Percentiles rank a stretch among this genome's conserved stretches.
Conservation (phyloP, 2,888 invertebrate species). For the Mimas tiliae region DNA sequence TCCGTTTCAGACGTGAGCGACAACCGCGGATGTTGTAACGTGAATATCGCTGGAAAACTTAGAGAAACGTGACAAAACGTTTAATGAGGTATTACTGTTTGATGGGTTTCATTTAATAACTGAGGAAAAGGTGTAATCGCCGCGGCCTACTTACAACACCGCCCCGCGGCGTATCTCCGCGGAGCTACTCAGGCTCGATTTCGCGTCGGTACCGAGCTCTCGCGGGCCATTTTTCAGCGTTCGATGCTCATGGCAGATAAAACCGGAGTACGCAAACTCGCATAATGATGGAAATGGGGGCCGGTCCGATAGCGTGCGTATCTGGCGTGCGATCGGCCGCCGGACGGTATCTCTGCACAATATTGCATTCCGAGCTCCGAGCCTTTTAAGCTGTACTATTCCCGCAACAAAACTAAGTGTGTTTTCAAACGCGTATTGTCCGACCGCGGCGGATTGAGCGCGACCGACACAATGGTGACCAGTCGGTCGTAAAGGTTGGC, state of each 20-base stretch:
- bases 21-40: slow-evolving; percentile 74
- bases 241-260: slow-evolving; percentile 54
- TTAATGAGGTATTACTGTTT: slow-evolving; percentile 38
- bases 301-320: slow-evolving; percentile 46
- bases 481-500: slow-evolving; percentile 67
- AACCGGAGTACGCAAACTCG: slow-evolving; percentile 45
- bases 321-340: slow-evolving; percentile 46
- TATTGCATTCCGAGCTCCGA: slow-evolving; percentile 47
- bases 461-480: slow-evolving; percentile 56
- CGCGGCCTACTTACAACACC: slow-evolving; percentile 59
- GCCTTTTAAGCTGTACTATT: slow-evolving; percentile 34
- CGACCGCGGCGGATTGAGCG: slow-evolving; percentile 36
- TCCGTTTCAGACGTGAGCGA: slow-evolving; percentile 67
- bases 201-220: slow-evolving; percentile 42
- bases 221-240: slow-evolving; percentile 57
- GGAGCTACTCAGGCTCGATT: slow-evolving; percentile 61
- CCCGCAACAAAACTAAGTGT: slow-evolving; percentile 52
- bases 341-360: slow-evolving; percentile 55
- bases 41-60: slow-evolving; percentile 57
- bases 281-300: slow-evolving; percentile 57
- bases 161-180: slow-evolving; percentile 68
- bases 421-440: slow-evolving; percentile 57
- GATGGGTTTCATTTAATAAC: slow-evolving; percentile 63
- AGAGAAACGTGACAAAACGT: slow-evolving; percentile 45
- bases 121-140: slow-evolving; percentile 65